phyloP scores from a whole-genome alignment of 1,140 invertebrate genomes.

The Atta texana region DNA sequence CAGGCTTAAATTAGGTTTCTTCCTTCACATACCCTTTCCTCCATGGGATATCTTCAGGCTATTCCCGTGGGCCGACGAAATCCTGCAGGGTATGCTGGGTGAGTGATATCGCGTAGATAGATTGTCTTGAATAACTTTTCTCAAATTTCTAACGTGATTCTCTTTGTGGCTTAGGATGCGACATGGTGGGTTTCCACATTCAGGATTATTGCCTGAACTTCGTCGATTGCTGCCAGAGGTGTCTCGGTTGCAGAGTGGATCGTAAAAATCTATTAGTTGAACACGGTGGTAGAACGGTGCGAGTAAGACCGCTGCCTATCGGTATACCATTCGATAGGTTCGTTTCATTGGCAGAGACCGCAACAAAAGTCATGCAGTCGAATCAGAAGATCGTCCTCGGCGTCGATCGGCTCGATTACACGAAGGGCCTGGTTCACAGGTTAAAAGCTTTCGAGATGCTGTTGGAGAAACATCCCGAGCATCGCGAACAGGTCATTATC shows the following conservation, averaged over 20 bases:
- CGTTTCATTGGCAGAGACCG: slow-evolving; percentile 92
- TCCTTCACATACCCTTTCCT: slow-evolving; percentile 96
- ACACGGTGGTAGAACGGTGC: slow-evolving; percentile 93
- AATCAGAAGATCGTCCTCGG: slow-evolving; percentile 94
- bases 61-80: slow-evolving; percentile 96
- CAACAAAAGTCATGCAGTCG: slow-evolving; percentile 90
- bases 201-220: slow-evolving; percentile 97
- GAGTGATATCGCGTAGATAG: slow-evolving; percentile 68
- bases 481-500: slow-evolving; percentile 91
- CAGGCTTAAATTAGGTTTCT: slow-evolving; percentile 94
- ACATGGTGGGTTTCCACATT: slow-evolving; percentile 97
- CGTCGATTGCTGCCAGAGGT: slow-evolving; percentile 95
- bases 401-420: slow-evolving; percentile 96
- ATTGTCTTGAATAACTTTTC: not conserved
- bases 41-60: slow-evolving; percentile 96
- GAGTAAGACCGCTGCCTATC: slow-evolving; percentile 93
- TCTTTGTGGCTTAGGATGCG: slow-evolving; percentile 88
- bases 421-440: slow-evolving; percentile 95
- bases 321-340: slow-evolving; percentile 96
- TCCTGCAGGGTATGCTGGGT: slow-evolving; percentile 95
- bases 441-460: slow-evolving; percentile 94
- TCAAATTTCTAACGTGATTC: not conserved
- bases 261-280: slow-evolving; percentile 95
- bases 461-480: slow-evolving; percentile 94
- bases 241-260: slow-evolving; percentile 95